Evolutionary conservation across 2,888 invertebrate species (phyloP).

Genomic region (Philonicus albiceps): DNA sequence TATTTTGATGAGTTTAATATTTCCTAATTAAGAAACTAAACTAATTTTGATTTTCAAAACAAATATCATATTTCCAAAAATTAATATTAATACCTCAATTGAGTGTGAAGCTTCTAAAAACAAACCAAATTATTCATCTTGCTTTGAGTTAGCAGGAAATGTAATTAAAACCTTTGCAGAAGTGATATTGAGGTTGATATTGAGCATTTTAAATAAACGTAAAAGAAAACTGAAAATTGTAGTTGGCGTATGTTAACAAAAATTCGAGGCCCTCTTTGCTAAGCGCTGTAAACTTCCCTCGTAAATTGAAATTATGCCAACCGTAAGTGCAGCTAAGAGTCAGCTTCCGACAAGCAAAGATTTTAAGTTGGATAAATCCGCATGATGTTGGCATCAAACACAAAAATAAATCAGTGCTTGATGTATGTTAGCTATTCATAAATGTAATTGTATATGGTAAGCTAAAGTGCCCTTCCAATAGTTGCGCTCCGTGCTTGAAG

Average conservation of each 20-base stretch:
- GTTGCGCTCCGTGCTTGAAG: background rate
- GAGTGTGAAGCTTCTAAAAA: background rate
- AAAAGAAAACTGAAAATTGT: background rate
- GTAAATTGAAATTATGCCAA: background rate
- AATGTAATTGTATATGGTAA: background rate
- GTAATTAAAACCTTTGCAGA: background rate
- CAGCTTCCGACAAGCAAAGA: conserved; percentile 23
- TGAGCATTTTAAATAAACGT: background rate
- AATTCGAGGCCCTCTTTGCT: background rate
- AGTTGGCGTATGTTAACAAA: background rate
- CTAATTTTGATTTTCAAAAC: no score
- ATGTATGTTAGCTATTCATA: background rate
- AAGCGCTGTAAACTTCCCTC: background rate
- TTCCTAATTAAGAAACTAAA: no score
- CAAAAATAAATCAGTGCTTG: background rate
- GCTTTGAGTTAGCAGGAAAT: background rate
- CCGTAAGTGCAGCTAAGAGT: background rate
- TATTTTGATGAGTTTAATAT: background rate
- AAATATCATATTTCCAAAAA: background rate
- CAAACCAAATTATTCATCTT: background rate
- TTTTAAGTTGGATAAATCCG: background rate
- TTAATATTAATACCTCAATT: background rate
- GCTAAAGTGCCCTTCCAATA: background rate
- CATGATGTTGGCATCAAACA: conserved; percentile 16
- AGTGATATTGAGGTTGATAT: background rate